Evolutionary conservation across 2,888 invertebrate genomes (phyloP), one percentile per base, ranked within the genome.

Genomic region (Melanargia galathea): DNA sequence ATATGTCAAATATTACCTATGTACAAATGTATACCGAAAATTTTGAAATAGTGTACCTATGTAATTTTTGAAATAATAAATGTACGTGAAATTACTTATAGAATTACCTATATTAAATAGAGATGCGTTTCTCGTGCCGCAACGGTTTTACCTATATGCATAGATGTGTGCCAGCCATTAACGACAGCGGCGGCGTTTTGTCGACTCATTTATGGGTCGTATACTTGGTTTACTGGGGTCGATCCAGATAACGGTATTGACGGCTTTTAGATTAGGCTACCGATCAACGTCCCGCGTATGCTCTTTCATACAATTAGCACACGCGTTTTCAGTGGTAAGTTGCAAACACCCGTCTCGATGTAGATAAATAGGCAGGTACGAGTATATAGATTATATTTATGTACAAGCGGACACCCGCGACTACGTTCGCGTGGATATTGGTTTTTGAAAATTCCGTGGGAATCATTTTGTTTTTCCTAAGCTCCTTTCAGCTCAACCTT

Each of bases 161-260:
- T 51, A 16, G 35, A 58, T 58, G 48, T 68, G 70, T 67, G 69
- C 35, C 16, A 35, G 73, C 78, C 79, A 80, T 82, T 84, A 84
- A 75, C 75, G 78, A 70, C 78, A 76, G 74, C 77, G 77, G 66
- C 70, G 76, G 76, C 78, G 73, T 80, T 81, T 78, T 80, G 82
- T 78, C 74, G 79, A 73, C 78, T 81, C 86, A 81, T 88, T 88
- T 87, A 89, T 86, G 81, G 84, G 72, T 77, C 83, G 82, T 87
- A 86, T 84, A 83, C 82, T 81, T 80, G 81, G 77, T 84, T 86
- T 81, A 86, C 77, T 76, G 80, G 72, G 79, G 80, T 78, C 81
- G 77, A 82, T 83, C 73, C 73, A 84, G 85, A 87, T 88, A 87
- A 82, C 85, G 78, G 80, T 77, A 84, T 83, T 84, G 84, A 87